phyloP scores from a whole-genome alignment of 2,888 invertebrate genomes.

The Buathra laborator region DNA sequence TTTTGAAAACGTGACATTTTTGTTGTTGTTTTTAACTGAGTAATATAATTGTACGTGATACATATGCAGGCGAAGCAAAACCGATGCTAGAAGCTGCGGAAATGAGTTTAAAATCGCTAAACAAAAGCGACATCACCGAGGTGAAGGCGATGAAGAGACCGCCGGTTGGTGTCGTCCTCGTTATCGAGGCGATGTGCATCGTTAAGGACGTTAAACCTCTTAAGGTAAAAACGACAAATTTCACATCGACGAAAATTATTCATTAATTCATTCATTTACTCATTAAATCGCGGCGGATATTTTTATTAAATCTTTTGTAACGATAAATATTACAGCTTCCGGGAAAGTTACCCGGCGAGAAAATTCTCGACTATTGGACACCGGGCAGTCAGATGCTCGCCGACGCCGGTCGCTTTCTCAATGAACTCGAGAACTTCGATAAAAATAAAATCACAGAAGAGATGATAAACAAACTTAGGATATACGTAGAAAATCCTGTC shows the following conservation, averaged over 20 bases:
- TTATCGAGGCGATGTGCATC: conserved; percentile 94
- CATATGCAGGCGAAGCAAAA: conserved; percentile 90
- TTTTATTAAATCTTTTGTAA: too few species aligned
- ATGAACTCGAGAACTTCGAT: conserved; percentile 94
- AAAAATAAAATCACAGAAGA: conserved; percentile 94
- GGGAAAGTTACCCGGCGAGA: conserved; percentile 90
- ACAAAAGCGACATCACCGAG: conserved; percentile 95
- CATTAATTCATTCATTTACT: background rate
- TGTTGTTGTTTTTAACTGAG: too few species aligned
- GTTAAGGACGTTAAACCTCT: conserved; percentile 92
- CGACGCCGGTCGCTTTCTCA: conserved; percentile 93
- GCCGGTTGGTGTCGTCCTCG: conserved; percentile 92
- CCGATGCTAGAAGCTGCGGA: conserved; percentile 95
- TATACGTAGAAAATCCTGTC: conserved; percentile 91
- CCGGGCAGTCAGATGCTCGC: conserved; percentile 93
- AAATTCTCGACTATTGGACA: conserved; percentile 96
- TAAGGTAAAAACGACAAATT: conserved; percentile 85
- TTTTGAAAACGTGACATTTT: too few species aligned
- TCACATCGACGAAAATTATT: background rate
- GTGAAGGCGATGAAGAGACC: conserved; percentile 98
- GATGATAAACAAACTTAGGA: conserved; percentile 93
- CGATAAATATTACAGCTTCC: conserved; percentile 85
- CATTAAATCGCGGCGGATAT: background rate
- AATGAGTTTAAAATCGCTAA: conserved; percentile 94
- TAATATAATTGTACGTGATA: background rate